Percentiles rank a stretch among this genome's conserved stretches.
These are phyloP conservation scores for Panthera leo DNA, from an alignment of 2,113 vertebrate species.

Conservation along the genomic window DNA sequence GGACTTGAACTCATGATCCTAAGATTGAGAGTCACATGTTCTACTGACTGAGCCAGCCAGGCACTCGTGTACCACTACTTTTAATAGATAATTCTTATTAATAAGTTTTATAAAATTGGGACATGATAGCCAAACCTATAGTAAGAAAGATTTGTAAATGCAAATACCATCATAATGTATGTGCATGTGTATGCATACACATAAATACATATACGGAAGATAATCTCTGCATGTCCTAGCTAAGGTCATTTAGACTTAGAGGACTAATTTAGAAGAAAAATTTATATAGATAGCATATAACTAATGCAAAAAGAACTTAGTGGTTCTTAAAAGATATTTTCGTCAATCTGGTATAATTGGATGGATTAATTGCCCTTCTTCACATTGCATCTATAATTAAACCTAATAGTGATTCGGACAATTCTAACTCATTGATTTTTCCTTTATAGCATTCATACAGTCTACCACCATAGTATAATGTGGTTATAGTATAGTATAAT, in stretches of 20 bases:
- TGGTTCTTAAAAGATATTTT: not conserved
- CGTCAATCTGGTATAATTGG: not conserved
- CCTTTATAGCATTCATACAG: not conserved
- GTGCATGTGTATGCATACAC: not conserved
- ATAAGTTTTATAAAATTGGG: slow-evolving; percentile 21
- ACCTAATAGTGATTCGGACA: not conserved
- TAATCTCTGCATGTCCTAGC: slow-evolving; percentile 15
- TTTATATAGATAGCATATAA: not conserved
- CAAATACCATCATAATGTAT: not conserved
- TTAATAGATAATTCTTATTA: slow-evolving; percentile 5
- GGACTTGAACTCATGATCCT: too few species aligned
- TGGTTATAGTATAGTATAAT: too few species aligned
- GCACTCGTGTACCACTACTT: not conserved
- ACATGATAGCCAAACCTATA: not conserved
- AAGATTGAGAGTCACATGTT: too few species aligned
- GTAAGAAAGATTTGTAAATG: not conserved
- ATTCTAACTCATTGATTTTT: not conserved
- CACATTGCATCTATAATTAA: slow-evolving; percentile 3
- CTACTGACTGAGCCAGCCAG: too few species aligned
- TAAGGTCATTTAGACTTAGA: not conserved
- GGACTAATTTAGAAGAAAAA: not conserved
- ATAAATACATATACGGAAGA: not conserved
- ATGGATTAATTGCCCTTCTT: slow-evolving; percentile 2
- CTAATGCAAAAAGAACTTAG: slow-evolving; percentile 24
- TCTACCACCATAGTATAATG: not conserved